phyloP scores from a whole-genome alignment of 2,797 vertebrate species.

The Spinus pinus region DNA sequence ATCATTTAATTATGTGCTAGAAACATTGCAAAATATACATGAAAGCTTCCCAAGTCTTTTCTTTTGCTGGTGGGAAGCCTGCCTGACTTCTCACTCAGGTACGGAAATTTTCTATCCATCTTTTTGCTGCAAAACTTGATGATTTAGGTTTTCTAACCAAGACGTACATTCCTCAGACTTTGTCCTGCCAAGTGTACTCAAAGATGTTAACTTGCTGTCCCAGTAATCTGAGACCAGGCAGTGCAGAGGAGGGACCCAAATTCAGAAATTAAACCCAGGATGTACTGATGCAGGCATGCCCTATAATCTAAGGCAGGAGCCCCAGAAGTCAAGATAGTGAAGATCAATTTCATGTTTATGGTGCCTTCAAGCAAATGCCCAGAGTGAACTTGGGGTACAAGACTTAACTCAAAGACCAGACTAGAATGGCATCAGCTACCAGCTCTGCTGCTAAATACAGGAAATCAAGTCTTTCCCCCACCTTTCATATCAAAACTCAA shows the following conservation, averaged over 20 bases:
- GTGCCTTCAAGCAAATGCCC: not conserved
- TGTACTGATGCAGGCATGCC: not conserved
- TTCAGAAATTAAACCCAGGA: slow-evolving; percentile 11
- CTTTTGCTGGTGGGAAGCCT: not conserved
- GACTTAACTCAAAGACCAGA: not conserved
- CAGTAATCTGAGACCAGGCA: slow-evolving; percentile 40
- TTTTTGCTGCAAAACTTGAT: not conserved
- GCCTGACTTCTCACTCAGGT: not conserved
- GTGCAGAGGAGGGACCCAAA: not conserved
- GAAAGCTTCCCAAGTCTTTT: not conserved
- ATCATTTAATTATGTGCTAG: not conserved
- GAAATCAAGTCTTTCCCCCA: not conserved
- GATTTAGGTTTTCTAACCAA: not conserved
- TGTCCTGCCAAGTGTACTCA: not conserved
- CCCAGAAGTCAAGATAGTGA: not conserved
- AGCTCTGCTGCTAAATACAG: not conserved
- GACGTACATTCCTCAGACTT: not conserved
- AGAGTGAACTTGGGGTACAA: not conserved
- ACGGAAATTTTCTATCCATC: not conserved
- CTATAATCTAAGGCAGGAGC: not conserved
- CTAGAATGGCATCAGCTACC: not conserved
- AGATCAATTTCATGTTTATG: not conserved
- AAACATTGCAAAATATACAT: not conserved
- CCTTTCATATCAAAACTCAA: not conserved
- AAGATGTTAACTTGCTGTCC: slow-evolving; percentile 17